Base-by-base conservation (phyloP, 1,140 invertebrate genomes). In the Aradophagus sp. region DNA sequence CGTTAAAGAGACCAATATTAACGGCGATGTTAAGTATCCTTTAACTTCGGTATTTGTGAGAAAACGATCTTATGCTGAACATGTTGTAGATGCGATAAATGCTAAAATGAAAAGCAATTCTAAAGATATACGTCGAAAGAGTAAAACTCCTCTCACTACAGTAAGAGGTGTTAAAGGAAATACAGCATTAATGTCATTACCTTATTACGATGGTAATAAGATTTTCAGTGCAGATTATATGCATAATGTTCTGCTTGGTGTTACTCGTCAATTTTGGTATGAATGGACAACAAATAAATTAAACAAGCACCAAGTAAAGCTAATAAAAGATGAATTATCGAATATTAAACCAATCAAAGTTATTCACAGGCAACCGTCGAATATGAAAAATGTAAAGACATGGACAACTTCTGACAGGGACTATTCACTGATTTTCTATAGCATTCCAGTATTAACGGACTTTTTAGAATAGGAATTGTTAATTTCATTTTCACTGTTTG, bases 141-240 rank as follows among this genome's bases (percentile, higher is more conserved):
- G n/a, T 8, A 19, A 4, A 12, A 14, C 11, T 12, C 5, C 1
- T 56, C 31, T 17, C 4, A 32, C 13, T 5, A 53, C 15, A 5
- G 36, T 41, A 3, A 11, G 34, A 6, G 73, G 75, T 19, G 59
- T 73, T 4, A 77, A 77, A 72, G 70, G 70, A 34, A 11, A 31
- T 10, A 34, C 62, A 1, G 29, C 23, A 44, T 52, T 73, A 11
- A 11, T 23, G 5, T 10, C 27, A 5, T 14, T 74, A 7, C 13
- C 39, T 2, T 23, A 47, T 34, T 73, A 76, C 48, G 68, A 76
- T 52, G 50, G 50, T 16, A 23, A 74, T 27, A 65, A 58, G 56
- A 56, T 59, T 11, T 74, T 71, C n/a, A 48, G 59, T 5, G 19
- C 19, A 11, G 48, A 53, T 20, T 53, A 53, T 20, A 39, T 53